Conservation (phyloP, 2,113 vertebrate genomes). For the Australoheros scitulus region DNA sequence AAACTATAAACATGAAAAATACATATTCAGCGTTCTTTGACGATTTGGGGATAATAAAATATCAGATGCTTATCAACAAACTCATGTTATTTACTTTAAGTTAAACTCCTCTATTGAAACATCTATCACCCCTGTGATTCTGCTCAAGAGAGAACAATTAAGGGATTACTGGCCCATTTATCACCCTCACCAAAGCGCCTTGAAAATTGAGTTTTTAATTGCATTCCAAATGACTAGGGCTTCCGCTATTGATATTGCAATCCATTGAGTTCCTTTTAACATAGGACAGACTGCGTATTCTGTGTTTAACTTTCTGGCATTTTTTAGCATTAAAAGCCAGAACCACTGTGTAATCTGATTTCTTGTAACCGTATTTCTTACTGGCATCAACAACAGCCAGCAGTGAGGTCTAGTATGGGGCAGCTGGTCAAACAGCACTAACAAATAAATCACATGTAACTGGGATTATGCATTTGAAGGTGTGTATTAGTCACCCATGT, state of each 20-base stretch:
- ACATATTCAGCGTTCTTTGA: not conserved
- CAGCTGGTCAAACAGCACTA: not conserved
- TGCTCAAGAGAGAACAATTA: constrained; percentile 71
- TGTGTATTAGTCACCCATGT: constrained; percentile 15
- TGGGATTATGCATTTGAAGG: not conserved
- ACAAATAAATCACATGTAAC: not conserved
- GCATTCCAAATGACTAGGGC: constrained; percentile 65
- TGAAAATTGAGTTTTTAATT: constrained; percentile 81
- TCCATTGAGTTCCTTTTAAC: constrained; percentile 30
- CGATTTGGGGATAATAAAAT: not conserved
- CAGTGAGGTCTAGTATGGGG: not conserved
- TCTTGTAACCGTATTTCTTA: not conserved
- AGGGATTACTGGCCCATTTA: constrained; percentile 72
- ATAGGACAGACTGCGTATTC: not conserved
- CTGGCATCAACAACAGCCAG: not conserved
- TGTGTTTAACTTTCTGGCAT: not conserved
- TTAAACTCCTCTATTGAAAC: constrained; percentile 41
- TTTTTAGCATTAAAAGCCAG: not conserved
- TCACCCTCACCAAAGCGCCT: constrained; percentile 71
- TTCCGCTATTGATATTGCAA: constrained; percentile 70
- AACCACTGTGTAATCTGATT: not conserved
- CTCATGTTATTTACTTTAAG: constrained; percentile 51
- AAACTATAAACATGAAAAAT: not conserved
- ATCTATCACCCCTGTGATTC: constrained; percentile 60
- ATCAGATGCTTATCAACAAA: not conserved